Evolutionary conservation across 2,797 vertebrate genomes (phyloP), one percentile per base, ranked within the genome.

Genomic region (Phyllotis vaccarum): DNA sequence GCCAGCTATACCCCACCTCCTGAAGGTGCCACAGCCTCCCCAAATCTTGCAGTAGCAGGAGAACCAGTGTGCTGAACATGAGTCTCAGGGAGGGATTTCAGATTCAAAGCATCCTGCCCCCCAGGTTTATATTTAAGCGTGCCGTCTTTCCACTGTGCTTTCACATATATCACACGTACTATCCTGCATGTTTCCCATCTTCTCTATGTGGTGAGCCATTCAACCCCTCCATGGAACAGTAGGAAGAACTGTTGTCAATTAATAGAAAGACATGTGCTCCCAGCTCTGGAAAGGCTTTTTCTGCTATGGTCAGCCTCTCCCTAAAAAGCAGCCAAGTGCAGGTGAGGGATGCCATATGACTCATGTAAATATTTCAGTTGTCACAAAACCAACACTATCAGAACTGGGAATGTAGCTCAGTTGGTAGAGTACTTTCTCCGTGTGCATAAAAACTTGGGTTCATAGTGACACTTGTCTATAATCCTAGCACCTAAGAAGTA

Each of bases 341-440:
- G 91, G 68, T 62, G 94, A 87, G 49, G 93, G 93, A 91, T 17
- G 83, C 7, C 40, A 40, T 91, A 56, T 0, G 0, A 62, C 12
- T 62, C 68, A 66, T 74, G 3, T 88, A 97, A 94, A 94, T 76
- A 37, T 86, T 97, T 93, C 76, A 89, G 29, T 58, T 94, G 80
- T 91, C 66, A 52, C 58, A 46, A 95, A 97, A 97, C 2, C 75
- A 40, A 11, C 70, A 13, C 62, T 52, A 43, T n/a, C n/a, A 88
- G 49, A n/a, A 19, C 85, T 72, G n/a, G 49, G n/a, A n/a, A 52
- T 22, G 19, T 37, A 70, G 52, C 52, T 74, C 52, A 19, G 85
- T 31, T 72, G 37, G 52, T 24, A 31, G 27, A 46, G 19, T 34
- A 34, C 52, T 31, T 31, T 13, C 27, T 37, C 31, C 31, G 37